Conservation (phyloP, 2,888 invertebrate genomes). For the Lutraria lutraria region DNA sequence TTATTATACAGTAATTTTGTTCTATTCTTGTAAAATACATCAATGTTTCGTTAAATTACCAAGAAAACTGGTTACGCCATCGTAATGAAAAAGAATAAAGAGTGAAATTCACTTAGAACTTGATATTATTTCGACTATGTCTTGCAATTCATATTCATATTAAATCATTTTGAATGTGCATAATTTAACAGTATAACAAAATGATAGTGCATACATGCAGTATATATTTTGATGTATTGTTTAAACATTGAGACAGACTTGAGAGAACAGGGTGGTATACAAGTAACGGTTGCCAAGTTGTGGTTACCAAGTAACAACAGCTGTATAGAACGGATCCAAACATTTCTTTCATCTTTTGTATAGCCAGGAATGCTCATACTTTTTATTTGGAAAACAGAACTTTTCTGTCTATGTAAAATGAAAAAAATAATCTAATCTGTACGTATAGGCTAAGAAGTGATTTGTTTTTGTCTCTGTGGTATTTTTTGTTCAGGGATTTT, state of each 20-base stretch:
- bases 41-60: no score
- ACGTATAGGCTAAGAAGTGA: neutral
- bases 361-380: constrained; percentile 9
- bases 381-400: constrained; percentile 11
- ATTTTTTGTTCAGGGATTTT: neutral
- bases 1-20: no score
- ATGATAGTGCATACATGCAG: neutral
- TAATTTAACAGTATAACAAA: no score
- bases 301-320: constrained; percentile 25
- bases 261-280: neutral
- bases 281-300: neutral
- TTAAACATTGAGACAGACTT: neutral
- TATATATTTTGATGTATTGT: neutral
- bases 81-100: no score
- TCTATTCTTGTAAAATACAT: no score
- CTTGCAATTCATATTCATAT: no score
- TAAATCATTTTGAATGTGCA: no score
- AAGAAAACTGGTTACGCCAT: no score
- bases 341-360: constrained; percentile 17
- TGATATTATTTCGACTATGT: no score
- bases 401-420: neutral
- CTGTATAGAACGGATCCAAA: neutral
- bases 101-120: no score
- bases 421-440: constrained; percentile 11
- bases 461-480: neutral